Conservation (phyloP, 2,888 invertebrate species). For the Parapristionchus giblindavisi region DNA sequence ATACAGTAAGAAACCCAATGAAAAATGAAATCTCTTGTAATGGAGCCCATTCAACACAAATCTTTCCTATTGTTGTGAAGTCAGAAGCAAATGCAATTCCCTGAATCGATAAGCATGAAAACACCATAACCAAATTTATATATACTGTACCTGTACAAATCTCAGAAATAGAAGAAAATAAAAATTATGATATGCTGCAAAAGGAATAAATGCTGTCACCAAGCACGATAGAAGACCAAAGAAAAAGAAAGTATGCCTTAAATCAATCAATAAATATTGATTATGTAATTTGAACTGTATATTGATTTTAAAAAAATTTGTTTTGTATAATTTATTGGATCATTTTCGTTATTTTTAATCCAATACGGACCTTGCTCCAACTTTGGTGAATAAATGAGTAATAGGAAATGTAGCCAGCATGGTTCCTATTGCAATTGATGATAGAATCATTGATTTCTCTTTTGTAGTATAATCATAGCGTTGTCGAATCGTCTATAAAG, state of each 20-base stretch:
- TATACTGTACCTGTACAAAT: slow-evolving; percentile 10
- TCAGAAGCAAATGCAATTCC: slow-evolving; percentile 28
- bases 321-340: neutral
- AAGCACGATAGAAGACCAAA: slow-evolving; percentile 22
- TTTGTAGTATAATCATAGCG: slow-evolving; percentile 20
- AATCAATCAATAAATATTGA: neutral
- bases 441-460: slow-evolving; percentile 22
- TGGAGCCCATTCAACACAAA: slow-evolving; percentile 36
- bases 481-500: neutral
- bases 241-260: slow-evolving; percentile 26
- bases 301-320: neutral
- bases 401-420: slow-evolving; percentile 20
- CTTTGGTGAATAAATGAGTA: slow-evolving; percentile 17
- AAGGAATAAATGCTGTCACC: slow-evolving; percentile 18
- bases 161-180: neutral
- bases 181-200: neutral
- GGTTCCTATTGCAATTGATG: slow-evolving; percentile 25
- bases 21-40: slow-evolving; percentile 23
- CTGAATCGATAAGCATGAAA: neutral
- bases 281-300: neutral
- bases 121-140: neutral
- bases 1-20: slow-evolving; percentile 32
- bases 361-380: slow-evolving; percentile 16
- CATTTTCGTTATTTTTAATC: neutral
- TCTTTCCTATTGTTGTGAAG: slow-evolving; percentile 32